Evolutionary conservation across 2,888 invertebrate species (phyloP), one percentile per base, ranked within the genome.

Genomic region (Drosophila villosipedis): DNA sequence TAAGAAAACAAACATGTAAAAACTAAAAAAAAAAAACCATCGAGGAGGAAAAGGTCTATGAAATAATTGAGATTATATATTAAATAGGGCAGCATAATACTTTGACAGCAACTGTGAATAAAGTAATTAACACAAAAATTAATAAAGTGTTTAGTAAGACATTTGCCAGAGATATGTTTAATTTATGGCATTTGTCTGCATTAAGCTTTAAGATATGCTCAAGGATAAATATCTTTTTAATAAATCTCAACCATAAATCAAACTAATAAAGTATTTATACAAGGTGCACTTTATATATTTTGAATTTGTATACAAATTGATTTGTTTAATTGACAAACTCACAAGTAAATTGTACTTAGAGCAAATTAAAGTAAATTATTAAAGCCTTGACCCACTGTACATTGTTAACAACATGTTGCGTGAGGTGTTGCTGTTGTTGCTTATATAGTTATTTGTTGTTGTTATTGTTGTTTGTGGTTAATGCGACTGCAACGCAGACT

Each of bases 351-450:
- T 5, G 2, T 31, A 2, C 3, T 14, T n/a, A 1, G 30, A 12
- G 1, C 4, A 33, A 16, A n/a, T 58, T 14, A 30, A n/a, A 31
- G 3, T 28, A n/a, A 14, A 3, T 19, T 31, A 1, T 12, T 0
- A 3, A 0, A 0, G 30, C 28, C 41, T 12, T n/a, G 7, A 6
- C 16, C 57, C 78, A 79, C 69, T 68, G 76, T 79, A 57, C 76
- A 28, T 6, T 62, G 60, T 61, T 54, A 71, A 78, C 88, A 87
- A 75, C 88, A 88, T 85, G 88, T 88, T 88, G 85, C 85, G 85
- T 86, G 85, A 80, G 80, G 80, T 80, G 78, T 79, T 69, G 79
- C 76, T 72, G 76, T 79, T 79, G 79, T 64, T 77, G 77, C 65
- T 74, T 68, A 60, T 69, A 22, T 58, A 61, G 57, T 43, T 50